phyloP scores from a whole-genome alignment of 2,797 vertebrate genomes.

The Hephaestus fuliginosus region DNA sequence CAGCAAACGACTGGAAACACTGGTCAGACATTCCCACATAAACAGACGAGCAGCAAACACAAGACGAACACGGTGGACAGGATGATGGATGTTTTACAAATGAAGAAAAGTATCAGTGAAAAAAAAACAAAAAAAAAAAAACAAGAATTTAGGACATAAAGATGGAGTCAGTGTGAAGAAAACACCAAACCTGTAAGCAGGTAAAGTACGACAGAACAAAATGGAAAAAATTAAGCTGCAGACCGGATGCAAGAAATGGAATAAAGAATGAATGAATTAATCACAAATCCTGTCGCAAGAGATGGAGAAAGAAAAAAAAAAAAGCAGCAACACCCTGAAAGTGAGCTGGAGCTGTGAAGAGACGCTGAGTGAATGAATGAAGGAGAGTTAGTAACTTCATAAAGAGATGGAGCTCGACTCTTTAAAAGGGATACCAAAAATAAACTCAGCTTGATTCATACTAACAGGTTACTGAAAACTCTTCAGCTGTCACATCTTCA shows the following conservation, averaged over 20 bases:
- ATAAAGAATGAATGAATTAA: background rate
- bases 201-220: background rate
- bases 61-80: conserved; percentile 4
- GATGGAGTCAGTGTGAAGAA: background rate
- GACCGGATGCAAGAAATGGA: conserved; percentile 30
- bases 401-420: background rate
- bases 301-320: background rate
- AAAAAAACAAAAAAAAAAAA: background rate
- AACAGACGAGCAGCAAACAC: conserved; percentile 52
- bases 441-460: background rate
- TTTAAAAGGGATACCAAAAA: conserved; percentile 31
- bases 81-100: conserved; percentile 8
- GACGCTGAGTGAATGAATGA: background rate
- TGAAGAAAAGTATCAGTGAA: background rate
- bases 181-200: conserved; percentile 35
- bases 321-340: conserved; percentile 30
- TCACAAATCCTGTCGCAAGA: conserved; percentile 8
- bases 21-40: conserved; percentile 34
- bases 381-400: background rate
- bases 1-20: conserved; percentile 38
- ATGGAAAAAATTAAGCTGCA: conserved; percentile 20
- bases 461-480: background rate
- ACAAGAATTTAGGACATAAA: background rate
- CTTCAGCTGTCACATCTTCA: background rate
- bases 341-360: conserved; percentile 23